These are phyloP conservation scores for Phalloptychus januarius DNA, from an alignment of 2,797 vertebrate species.

Conservation along the genomic window DNA sequence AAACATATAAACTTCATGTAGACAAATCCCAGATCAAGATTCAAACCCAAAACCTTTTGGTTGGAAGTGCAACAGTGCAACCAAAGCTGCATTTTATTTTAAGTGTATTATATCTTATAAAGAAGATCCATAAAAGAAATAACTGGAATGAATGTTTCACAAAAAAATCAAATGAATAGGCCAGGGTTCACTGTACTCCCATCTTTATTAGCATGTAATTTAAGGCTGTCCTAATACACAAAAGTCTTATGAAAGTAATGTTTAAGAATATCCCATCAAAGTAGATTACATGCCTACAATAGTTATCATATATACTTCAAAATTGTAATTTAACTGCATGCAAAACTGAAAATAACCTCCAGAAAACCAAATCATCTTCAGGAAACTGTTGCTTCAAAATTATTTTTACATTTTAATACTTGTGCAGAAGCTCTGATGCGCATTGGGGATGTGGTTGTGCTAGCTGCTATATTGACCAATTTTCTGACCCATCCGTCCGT, in stretches of 20 bases:
- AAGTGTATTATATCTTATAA: not conserved
- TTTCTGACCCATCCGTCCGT: too few relatives aligned
- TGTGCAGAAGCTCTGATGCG: not conserved
- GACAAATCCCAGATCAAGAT: not conserved
- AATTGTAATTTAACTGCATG: not conserved
- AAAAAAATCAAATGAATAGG: not conserved
- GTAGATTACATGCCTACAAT: not conserved
- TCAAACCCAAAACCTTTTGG: not conserved
- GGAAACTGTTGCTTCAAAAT: not conserved
- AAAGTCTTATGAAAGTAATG: not conserved
- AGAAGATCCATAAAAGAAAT: not conserved
- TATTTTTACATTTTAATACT: not conserved
- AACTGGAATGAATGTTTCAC: not conserved
- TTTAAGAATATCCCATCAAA: not conserved
- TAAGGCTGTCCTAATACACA: too few relatives aligned
- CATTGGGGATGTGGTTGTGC: not conserved
- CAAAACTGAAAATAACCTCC: not conserved
- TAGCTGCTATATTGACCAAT: not conserved
- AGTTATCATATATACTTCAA: not conserved
- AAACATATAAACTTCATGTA: not conserved
- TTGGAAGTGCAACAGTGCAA: not conserved
- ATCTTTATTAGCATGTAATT: not conserved
- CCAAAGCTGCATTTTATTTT: not conserved
- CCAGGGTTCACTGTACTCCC: not conserved
- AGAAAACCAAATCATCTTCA: not conserved